phyloP scores from a whole-genome alignment of 2,797 vertebrate species.

The Helicolenus hilgendorfi region DNA sequence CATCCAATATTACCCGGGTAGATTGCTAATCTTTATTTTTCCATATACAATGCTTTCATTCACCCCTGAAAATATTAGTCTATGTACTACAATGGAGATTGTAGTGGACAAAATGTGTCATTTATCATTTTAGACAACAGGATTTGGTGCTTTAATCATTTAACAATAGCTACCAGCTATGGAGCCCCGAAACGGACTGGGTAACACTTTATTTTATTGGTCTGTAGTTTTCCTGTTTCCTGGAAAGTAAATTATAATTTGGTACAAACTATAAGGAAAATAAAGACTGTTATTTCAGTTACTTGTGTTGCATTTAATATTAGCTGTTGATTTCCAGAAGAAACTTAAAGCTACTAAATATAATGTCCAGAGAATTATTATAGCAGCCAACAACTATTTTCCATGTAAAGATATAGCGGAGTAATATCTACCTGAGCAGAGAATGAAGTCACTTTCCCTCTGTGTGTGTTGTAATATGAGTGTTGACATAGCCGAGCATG shows the following conservation, averaged over 20 bases:
- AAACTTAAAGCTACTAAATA: no score
- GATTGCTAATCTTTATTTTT: constrained; percentile 39
- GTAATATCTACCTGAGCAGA: no score
- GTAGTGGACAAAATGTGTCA: constrained; percentile 17
- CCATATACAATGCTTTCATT: constrained; percentile 34
- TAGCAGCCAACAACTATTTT: no score
- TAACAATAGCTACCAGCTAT: neutral
- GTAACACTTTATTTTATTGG: neutral
- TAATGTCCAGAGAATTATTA: no score
- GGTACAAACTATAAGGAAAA: neutral
- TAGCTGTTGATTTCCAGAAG: neutral
- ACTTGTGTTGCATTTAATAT: neutral
- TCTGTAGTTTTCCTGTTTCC: neutral
- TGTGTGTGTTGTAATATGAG: no score
- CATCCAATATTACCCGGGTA: constrained; percentile 16
- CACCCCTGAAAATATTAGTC: constrained; percentile 45
- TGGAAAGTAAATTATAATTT: neutral
- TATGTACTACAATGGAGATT: neutral
- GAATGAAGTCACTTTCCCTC: no score
- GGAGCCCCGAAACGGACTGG: neutral
- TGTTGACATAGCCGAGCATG: no score
- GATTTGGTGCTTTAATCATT: constrained; percentile 29
- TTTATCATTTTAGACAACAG: constrained; percentile 54
- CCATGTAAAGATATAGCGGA: no score
- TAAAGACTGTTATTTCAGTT: neutral